These are phyloP conservation scores for Pycnonotus jocosus DNA, from an alignment of 2,113 vertebrate species.

Conservation along the genomic window DNA sequence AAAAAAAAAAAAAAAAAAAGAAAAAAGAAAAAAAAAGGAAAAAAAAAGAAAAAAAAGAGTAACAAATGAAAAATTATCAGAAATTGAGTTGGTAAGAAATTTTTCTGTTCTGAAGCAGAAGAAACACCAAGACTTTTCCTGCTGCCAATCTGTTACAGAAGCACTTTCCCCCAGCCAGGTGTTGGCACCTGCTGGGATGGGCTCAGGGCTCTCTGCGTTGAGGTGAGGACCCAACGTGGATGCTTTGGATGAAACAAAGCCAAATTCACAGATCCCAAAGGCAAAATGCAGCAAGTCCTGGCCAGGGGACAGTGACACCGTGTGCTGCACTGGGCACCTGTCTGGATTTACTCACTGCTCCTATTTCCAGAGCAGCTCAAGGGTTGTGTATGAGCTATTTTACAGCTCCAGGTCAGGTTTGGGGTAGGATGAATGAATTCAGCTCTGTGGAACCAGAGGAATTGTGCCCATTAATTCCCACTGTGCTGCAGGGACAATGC, in stretches of 20 bases:
- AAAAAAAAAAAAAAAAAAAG: not conserved
- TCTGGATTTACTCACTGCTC: not conserved
- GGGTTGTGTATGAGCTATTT: not conserved
- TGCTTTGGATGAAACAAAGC: not conserved
- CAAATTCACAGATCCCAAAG: not conserved
- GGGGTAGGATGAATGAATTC: not conserved
- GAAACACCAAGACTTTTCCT: not conserved
- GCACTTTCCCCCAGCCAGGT: not conserved
- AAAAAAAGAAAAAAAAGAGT: not conserved
- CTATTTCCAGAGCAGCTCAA: not conserved
- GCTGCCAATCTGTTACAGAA: not conserved
- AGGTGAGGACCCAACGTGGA: fast-evolving
- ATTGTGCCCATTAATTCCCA: not conserved
- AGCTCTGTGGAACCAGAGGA: not conserved
- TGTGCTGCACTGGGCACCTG: not conserved
- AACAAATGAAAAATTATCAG: not conserved
- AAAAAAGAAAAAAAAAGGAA: too few relatives aligned
- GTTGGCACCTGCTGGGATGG: not conserved
- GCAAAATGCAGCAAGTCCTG: not conserved
- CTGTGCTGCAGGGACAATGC: not conserved
- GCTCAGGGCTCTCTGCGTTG: not conserved
- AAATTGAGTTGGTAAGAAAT: not conserved
- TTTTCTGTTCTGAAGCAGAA: not conserved
- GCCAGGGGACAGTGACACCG: not conserved
- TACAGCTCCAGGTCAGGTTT: not conserved